phyloP scores from a whole-genome alignment of 2,797 vertebrate species.

The Bufotes viridis region DNA sequence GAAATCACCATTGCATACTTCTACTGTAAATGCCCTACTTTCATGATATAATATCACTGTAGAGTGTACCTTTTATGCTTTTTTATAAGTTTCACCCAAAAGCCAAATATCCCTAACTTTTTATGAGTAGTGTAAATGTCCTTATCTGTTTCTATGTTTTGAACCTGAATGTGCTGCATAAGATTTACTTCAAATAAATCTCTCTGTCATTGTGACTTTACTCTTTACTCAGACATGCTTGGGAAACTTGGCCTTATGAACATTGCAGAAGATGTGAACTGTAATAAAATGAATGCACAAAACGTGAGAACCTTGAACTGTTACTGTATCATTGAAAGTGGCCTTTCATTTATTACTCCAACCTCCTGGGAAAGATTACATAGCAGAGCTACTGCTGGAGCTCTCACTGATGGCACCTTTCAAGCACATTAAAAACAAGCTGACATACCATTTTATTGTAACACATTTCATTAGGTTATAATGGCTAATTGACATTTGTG shows the following conservation, averaged over 20 bases:
- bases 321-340: constrained; percentile 18
- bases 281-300: constrained; percentile 20
- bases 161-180: neutral
- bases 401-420: constrained; percentile 7
- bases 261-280: constrained; percentile 35
- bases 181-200: constrained; percentile 11
- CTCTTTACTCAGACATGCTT: neutral
- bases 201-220: constrained; percentile 20
- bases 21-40: no score
- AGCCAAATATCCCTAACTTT: no score
- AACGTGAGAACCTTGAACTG: constrained; percentile 35
- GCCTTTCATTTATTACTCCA: constrained; percentile 21
- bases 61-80: no score
- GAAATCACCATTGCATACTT: no score
- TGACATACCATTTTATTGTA: neutral
- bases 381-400: neutral
- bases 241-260: neutral
- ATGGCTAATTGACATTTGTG: constrained; percentile 11
- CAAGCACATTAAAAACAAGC: constrained; percentile 35
- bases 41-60: no score
- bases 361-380: constrained; percentile 37
- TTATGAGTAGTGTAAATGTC: no score
- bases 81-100: no score
- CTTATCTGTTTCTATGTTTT: no score
- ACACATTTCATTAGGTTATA: neutral